These are phyloP conservation scores for Hybos culiciformis DNA, from an alignment of 2,888 invertebrate genomes.

Conservation along the genomic window DNA sequence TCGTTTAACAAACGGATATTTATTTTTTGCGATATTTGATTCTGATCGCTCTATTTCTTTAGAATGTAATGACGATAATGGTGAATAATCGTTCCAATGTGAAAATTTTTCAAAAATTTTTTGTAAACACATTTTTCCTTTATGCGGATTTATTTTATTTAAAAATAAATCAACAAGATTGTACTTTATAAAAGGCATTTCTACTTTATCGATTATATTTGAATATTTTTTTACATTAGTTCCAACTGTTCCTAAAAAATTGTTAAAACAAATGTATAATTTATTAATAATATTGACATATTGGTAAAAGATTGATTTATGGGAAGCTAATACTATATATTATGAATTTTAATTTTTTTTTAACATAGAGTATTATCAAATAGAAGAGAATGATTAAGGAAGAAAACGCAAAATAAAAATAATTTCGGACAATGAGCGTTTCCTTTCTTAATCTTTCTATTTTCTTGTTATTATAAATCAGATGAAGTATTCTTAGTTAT, in stretches of 20 bases:
- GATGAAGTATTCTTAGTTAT: too few species aligned
- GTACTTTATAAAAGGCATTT: slow-evolving; percentile 26
- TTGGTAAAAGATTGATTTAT: too few species aligned
- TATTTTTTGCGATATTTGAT: background rate
- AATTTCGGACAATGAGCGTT: too few species aligned
- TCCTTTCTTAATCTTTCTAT: too few species aligned
- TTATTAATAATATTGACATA: too few species aligned
- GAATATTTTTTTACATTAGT: slow-evolving; percentile 22
- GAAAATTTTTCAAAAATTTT: slow-evolving; percentile 25
- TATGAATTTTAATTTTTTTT: too few species aligned
- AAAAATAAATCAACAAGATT: slow-evolving; percentile 27
- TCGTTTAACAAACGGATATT: slow-evolving; percentile 12
- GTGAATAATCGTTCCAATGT: slow-evolving; percentile 25
- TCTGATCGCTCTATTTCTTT: slow-evolving; percentile 12
- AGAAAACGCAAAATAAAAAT: too few species aligned
- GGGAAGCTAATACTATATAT: too few species aligned
- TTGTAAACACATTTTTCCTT: slow-evolving; percentile 19
- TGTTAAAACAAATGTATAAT: background rate
- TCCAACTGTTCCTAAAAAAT: slow-evolving; percentile 2
- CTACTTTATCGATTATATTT: slow-evolving; percentile 20
- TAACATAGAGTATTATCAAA: too few species aligned
- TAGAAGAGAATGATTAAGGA: too few species aligned
- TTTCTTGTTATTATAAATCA: too few species aligned
- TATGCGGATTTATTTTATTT: slow-evolving; percentile 11
- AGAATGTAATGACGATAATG: slow-evolving; percentile 15